Evolutionary conservation across 1,140 invertebrate genomes (phyloP), one percentile per base, ranked within the genome.

Genomic region (Papilio aristodemus): DNA sequence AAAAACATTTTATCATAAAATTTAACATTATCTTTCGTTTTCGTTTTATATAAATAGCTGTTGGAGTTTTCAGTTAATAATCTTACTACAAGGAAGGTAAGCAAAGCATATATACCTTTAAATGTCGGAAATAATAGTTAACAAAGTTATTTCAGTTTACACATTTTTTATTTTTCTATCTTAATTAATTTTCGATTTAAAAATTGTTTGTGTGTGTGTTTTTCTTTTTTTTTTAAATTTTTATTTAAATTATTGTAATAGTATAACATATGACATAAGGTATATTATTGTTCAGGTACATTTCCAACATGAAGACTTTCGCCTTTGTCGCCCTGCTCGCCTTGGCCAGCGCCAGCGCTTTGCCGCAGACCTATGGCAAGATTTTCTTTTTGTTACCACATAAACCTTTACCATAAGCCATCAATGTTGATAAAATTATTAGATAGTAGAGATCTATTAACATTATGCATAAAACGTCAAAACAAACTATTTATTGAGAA

Each of bases 311-410:
- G 59, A 62, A 62, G 36, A 62, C 59, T 4, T 19, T 62, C 11
- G 59, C 36, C 17, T 38, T 62, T 22, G 36, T 17, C 36, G 32
- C 36, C 36, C 14, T 62, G 9, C 11, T 38, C 36, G 14, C 17
- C 32, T 36, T 62, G 59, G 59, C 59, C 13, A 62, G 59, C 59
- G 59, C 36, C 17, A 62, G 32, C 59, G 59, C 59, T 4, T 7
- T 39, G 14, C 59, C 59, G 2, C 59, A 27, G 11, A 22, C 46
- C 22, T 5, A 22, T 5, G 46, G 46, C 22, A 54, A 54, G 46
- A 54, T 22, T 10, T 8, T 50, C 11, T 11, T 13, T 32, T 32
- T 32, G 2, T 32, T 32, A 32, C n/a, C n/a, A n/a, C n/a, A n/a
- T n/a, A n/a, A n/a, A n/a, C n/a, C n/a, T n/a, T n/a, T n/a, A n/a